Conservation (phyloP, 2,113 vertebrate species). For the Zapornia atra region DNA sequence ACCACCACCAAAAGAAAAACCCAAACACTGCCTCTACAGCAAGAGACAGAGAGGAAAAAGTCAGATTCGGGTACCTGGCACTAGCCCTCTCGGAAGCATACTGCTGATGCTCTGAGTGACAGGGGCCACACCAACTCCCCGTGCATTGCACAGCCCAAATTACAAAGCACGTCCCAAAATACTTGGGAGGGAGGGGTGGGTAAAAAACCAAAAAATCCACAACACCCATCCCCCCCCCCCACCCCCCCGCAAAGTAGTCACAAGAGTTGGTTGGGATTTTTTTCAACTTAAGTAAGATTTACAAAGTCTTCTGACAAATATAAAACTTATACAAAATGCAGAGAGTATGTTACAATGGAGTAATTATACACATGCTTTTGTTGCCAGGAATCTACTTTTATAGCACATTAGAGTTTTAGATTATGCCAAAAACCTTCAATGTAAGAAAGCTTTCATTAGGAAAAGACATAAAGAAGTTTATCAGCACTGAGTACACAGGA, state of each 20-base stretch:
- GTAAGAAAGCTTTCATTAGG: not conserved
- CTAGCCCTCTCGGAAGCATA: not conserved
- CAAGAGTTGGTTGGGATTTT: not conserved
- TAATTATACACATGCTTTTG: not conserved
- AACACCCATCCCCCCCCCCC: too few species aligned
- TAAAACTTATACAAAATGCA: not conserved
- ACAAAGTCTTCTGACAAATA: not conserved
- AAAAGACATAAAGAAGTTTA: not conserved
- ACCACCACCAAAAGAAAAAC: too few species aligned
- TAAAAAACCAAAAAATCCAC: not conserved
- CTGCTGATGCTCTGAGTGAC: not conserved
- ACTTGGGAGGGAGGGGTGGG: not conserved
- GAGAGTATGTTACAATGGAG: not conserved
- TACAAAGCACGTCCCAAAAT: not conserved
- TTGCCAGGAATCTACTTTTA: not conserved
- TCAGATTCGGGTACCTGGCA: not conserved
- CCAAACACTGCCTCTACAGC: not conserved
- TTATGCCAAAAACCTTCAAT: not conserved
- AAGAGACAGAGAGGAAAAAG: not conserved
- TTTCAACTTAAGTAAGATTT: not conserved
- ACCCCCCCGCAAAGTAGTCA: not conserved
- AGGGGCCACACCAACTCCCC: not conserved
- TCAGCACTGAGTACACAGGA: not conserved
- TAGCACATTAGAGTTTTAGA: not conserved
- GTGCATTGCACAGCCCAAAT: rapidly evolving